phyloP scores from a whole-genome alignment of 2,888 invertebrate species.

The Lissocephala sabroskyi region DNA sequence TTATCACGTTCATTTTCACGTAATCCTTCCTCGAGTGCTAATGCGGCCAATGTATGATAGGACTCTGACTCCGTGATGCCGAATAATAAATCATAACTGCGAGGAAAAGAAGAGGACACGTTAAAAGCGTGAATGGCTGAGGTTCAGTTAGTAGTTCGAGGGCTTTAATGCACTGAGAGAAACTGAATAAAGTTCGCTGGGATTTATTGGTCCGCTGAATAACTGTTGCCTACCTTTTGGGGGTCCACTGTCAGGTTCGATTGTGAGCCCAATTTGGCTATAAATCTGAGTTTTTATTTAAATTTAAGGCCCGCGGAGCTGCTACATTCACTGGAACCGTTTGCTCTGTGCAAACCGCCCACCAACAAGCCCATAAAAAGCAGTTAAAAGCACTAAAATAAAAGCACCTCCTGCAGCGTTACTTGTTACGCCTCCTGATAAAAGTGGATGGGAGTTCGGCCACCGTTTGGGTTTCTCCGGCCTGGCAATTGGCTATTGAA shows the following conservation, averaged over 20 bases:
- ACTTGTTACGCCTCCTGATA: constrained; percentile 50
- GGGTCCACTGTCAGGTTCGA: no score
- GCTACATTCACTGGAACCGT: no score
- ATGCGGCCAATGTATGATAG: constrained; percentile 82
- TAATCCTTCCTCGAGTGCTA: constrained; percentile 81
- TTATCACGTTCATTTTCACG: constrained; percentile 83
- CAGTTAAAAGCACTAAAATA: constrained; percentile 41
- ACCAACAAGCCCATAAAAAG: constrained; percentile 24
- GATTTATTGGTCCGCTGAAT: no score
- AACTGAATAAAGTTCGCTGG: no score
- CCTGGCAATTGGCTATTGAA: no score
- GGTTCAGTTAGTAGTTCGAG: no score
- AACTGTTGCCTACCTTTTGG: no score
- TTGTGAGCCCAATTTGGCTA: no score
- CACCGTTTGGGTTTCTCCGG: no score
- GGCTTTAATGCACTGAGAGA: background rate
- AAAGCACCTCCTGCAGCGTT: constrained; percentile 41
- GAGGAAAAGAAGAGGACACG: constrained; percentile 32
- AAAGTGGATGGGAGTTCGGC: constrained; percentile 21
- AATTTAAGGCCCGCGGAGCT: no score
- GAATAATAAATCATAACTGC: constrained; percentile 87
- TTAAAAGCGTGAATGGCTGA: no score
- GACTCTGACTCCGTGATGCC: constrained; percentile 89
- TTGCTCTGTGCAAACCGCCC: background rate
- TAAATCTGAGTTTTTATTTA: no score